Base-by-base conservation (phyloP, 2,113 vertebrate genomes). In the Hypomesus transpacificus region DNA sequence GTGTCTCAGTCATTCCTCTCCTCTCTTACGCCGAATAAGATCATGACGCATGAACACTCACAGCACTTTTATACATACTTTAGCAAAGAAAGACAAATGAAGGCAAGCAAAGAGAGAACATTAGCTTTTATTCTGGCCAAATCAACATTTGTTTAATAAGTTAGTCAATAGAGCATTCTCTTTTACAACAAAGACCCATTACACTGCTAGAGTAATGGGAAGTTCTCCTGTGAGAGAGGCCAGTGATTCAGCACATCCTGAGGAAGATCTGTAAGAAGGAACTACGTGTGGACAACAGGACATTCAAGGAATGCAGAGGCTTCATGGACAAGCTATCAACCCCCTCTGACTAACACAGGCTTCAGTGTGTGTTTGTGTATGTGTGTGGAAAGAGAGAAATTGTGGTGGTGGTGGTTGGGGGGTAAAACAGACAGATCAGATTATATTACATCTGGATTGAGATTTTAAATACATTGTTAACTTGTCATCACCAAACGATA, bases 241-340 rank as follows among this genome's bases (percentile, higher is more conserved):
- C 7, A 62, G 54, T 18, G 34, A 56, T 76, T 60, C 31, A 69
- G 71, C 28, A 69, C 68, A 74, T 77, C 75, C 75, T 69, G 53
- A 39, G 20, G 56, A 65, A 26, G 57, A 31, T 56, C 20, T 56
- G n/a, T 50, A 53, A 24, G 26, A 26, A 46, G 34, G 59, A 21
- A 34, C 3, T 22, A 17, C 18, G 66, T 65, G 66, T 5, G 39
- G 66, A 76, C 73, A 58, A 39, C 54, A 52, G 62, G 68, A 69
- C 34, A 72, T 71, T 46, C 14, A 0, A 31, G 39, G 57, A 68
- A 68, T 68, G 69, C 53, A 24, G 39, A 26, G 50, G 16, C 51
- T 53, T 22, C 24, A 63, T 26, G 60, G 71, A 60, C 70, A 72
- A 18, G 21, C n/a, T 53, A 61, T 54, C 22, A 6, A 51, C 17